These are phyloP conservation scores for Zaprionus ornatus DNA, from an alignment of 1,140 invertebrate species.

Conservation along the genomic window DNA sequence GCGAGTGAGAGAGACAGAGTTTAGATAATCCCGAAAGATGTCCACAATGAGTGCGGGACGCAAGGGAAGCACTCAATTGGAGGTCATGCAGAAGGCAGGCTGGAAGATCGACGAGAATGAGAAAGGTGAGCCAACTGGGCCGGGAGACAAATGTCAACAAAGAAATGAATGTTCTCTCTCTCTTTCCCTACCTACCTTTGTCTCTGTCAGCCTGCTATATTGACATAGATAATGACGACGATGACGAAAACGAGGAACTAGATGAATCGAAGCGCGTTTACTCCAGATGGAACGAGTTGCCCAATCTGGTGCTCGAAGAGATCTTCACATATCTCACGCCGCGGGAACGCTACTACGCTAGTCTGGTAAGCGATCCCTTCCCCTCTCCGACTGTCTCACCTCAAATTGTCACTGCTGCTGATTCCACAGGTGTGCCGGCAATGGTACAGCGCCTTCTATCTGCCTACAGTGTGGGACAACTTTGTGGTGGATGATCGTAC, in stretches of 20 bases:
- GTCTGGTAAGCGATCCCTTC: slow-evolving; percentile 87
- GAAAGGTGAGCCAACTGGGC: slow-evolving; percentile 82
- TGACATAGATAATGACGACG: slow-evolving; percentile 85
- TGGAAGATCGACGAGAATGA: slow-evolving; percentile 86
- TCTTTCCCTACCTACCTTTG: background rate
- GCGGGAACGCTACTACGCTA: slow-evolving; percentile 89
- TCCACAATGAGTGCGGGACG: slow-evolving; percentile 37
- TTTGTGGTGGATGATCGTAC: slow-evolving; percentile 90
- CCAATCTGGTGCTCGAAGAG: slow-evolving; percentile 91
- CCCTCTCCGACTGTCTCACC: background rate
- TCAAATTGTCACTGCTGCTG: background rate
- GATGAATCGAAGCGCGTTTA: slow-evolving; percentile 83
- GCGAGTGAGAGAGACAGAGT: slow-evolving; percentile 16
- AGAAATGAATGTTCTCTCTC: background rate
- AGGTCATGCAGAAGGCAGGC: slow-evolving; percentile 84
- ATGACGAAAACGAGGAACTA: slow-evolving; percentile 67
- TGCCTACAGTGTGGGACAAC: slow-evolving; percentile 89
- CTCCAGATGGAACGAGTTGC: slow-evolving; percentile 88
- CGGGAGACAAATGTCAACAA: slow-evolving; percentile 23
- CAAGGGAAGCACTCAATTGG: slow-evolving; percentile 54
- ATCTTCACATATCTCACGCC: slow-evolving; percentile 90
- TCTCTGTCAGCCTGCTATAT: slow-evolving; percentile 86
- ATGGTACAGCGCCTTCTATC: slow-evolving; percentile 90
- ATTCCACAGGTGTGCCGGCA: slow-evolving; percentile 73
- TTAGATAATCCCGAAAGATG: slow-evolving; percentile 29